Conservation (phyloP, 2,797 vertebrate species). For the Kryptolebias ocellatus region DNA sequence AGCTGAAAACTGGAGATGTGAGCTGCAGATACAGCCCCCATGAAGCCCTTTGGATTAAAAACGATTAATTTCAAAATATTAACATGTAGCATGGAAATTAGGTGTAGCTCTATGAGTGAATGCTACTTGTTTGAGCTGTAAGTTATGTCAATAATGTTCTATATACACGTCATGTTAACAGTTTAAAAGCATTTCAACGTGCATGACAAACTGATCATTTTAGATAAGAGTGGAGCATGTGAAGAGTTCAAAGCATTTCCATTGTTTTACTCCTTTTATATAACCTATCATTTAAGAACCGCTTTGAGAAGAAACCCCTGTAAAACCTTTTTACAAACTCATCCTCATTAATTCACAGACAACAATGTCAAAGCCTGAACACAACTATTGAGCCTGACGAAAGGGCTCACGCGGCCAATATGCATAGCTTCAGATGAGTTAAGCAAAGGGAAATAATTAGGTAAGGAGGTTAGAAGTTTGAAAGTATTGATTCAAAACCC, state of each 20-base stretch:
- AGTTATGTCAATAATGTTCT: too few species aligned
- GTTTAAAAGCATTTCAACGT: conserved; percentile 46
- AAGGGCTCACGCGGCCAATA: background rate
- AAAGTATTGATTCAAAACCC: conserved; percentile 49
- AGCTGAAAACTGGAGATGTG: too few species aligned
- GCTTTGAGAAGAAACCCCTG: background rate
- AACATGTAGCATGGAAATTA: background rate
- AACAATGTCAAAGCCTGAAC: background rate
- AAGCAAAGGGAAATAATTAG: conserved; percentile 38
- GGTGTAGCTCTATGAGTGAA: too few species aligned
- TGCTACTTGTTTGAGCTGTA: too few species aligned
- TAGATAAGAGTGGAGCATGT: background rate
- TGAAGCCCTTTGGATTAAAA: background rate
- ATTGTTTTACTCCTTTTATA: conserved; percentile 8
- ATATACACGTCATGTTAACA: conserved; percentile 16
- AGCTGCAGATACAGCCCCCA: background rate
- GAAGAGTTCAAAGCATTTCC: background rate
- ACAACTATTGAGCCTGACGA: background rate
- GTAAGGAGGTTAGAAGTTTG: conserved; percentile 45
- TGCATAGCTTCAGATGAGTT: conserved; percentile 12
- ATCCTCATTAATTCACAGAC: conserved; percentile 4
- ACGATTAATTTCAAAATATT: background rate
- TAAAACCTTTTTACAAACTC: background rate
- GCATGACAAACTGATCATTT: background rate
- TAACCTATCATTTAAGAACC: background rate